Evolutionary conservation across 1,140 invertebrate genomes (phyloP), one percentile per base, ranked within the genome.

Genomic region (Tribolium castaneum): DNA sequence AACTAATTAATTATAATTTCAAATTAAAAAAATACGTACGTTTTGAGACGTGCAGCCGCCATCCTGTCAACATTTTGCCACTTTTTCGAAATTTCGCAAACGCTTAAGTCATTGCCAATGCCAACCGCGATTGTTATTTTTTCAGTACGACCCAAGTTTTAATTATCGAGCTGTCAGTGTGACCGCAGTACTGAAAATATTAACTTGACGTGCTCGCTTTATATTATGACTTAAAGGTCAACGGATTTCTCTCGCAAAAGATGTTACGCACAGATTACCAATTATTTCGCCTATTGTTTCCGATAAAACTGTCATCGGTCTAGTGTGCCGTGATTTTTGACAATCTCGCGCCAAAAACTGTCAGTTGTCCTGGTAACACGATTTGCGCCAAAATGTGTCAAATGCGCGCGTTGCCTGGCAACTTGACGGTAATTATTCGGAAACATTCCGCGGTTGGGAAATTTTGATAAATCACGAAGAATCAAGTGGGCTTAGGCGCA

Each of bases 41-140:
- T 77, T 80, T 80, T 30, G 80, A 80, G 6, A 80, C 5, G 6
- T 52, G 75, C 13, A 78, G 50, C 25, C 52, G 39, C 80, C 80
- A 80, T 70, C 80, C 80, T 25, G 80, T 62, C 54, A 80, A 62
- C 80, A 80, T 80, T 16, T 80, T 19, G 13, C 10, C 49, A 75
- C 66, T 34, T 19, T 4, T 73, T 13, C 62, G 10, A 52, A 22
- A 74, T 10, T 10, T 50, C 2, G 1, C 16, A 19, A 19, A 50
- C 6, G 10, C 10, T 4, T 19, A 30, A 16, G 56, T 75, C 52
- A 66, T 66, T 66, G 59, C 59, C 59, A 66, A 66, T 66, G 59
- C 51, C 16, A 52, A 25, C 54, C 14, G 25, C 10, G 16, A 59
- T 59, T 59, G 5, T 59, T 25, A 10, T n/a, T 0, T 59, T 59